These are phyloP conservation scores for Myotis brandtii DNA, from an alignment of 2,113 vertebrate genomes.

Conservation along the genomic window DNA sequence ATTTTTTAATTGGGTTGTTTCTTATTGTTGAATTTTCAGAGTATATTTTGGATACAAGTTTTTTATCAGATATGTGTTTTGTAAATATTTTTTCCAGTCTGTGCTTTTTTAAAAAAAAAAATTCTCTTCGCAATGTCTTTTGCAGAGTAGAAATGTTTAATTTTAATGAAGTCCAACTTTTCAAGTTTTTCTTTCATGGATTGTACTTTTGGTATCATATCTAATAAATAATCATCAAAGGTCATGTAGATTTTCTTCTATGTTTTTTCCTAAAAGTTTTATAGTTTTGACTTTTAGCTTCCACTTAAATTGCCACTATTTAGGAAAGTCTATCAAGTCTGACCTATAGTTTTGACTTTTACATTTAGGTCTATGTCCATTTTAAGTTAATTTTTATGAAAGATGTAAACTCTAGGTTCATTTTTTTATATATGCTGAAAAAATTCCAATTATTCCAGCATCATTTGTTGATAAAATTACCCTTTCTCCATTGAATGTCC, in stretches of 20 bases:
- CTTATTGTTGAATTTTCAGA: conserved; percentile 15
- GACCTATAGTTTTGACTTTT: neutral
- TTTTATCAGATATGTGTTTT: neutral
- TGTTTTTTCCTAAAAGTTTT: conserved; percentile 2
- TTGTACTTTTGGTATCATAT: neutral
- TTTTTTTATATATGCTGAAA: neutral
- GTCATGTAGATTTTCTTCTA: conserved; percentile 1
- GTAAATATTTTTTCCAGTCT: neutral
- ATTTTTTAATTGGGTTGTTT: neutral
- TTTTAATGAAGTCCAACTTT: conserved; percentile 16
- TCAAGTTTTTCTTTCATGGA: neutral
- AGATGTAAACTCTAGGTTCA: neutral
- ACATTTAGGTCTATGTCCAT: neutral
- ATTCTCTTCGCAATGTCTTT: conserved; percentile 9
- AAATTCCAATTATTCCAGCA: neutral
- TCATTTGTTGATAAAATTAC: neutral
- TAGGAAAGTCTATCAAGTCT: too few relatives aligned
- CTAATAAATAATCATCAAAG: conserved; percentile 14
- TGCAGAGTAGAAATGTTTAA: neutral
- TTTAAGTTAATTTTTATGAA: conserved; percentile 33
- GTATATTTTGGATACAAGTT: neutral
- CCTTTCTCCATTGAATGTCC: neutral
- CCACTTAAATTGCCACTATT: too few relatives aligned
- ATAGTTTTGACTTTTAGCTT: neutral
- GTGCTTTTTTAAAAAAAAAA: neutral